These are phyloP conservation scores for Goniozus legneri DNA, from an alignment of 1,140 invertebrate genomes.

Conservation along the genomic window DNA sequence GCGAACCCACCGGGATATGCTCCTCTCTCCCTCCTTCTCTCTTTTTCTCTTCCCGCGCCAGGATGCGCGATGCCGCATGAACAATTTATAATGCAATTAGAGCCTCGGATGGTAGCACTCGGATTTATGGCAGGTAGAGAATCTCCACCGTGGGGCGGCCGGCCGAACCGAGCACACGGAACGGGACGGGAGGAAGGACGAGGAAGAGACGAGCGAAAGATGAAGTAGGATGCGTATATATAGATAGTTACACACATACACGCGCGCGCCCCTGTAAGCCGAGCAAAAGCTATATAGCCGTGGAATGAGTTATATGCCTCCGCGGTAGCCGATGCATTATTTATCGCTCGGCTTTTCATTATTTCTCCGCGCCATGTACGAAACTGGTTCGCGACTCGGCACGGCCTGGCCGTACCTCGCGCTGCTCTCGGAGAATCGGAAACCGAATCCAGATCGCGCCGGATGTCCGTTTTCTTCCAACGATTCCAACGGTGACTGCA, in stretches of 20 bases:
- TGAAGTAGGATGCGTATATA: conserved; percentile 6
- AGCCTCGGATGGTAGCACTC: conserved; percentile 50
- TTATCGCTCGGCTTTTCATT: conserved; percentile 53
- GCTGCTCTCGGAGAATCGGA: too few species aligned
- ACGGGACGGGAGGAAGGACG: too few species aligned
- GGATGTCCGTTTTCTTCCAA: too few species aligned
- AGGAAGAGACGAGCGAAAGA: conserved; percentile 21
- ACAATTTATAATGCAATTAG: conserved; percentile 57
- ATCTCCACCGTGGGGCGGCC: too few species aligned
- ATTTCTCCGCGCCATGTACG: conserved; percentile 33
- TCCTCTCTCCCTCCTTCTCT: conserved; percentile 10
- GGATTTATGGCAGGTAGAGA: conserved; percentile 51
- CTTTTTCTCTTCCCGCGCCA: too few species aligned
- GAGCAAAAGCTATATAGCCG: conserved; percentile 30
- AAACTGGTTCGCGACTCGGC: conserved; percentile 15
- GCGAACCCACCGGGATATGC: conserved; percentile 14
- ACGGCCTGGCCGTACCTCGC: too few species aligned
- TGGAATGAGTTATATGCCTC: conserved; percentile 50
- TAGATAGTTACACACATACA: background rate
- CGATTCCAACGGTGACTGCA: too few species aligned
- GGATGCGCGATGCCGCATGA: conserved; percentile 42
- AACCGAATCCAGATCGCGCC: too few species aligned
- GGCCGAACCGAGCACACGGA: too few species aligned
- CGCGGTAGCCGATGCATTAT: conserved; percentile 53
- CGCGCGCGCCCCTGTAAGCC: conserved; percentile 6